Evolutionary conservation across 2,888 invertebrate species (phyloP).

Genomic region (Amaurobius ferox): DNA sequence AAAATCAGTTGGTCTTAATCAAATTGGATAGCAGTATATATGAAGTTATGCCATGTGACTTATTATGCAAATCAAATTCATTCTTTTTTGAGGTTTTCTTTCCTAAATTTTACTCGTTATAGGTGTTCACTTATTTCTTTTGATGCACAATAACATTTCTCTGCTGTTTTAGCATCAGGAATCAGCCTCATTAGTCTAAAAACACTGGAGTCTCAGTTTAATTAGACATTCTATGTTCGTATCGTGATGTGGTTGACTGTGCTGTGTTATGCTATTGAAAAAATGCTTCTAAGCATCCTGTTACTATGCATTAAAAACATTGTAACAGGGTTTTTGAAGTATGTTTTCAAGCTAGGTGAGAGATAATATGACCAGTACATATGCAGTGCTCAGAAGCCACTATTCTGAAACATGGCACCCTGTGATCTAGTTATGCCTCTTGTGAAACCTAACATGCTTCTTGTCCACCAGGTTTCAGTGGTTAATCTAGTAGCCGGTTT

Average conservation of each 20-base stretch:
- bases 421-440: conserved; percentile 11
- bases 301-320: neutral
- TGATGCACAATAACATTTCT: neutral
- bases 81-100: too few relatives aligned
- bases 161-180: neutral
- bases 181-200: conserved; percentile 18
- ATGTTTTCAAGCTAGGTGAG: conserved; percentile 50
- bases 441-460: conserved; percentile 55
- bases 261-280: conserved; percentile 20
- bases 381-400: conserved; percentile 49
- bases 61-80: too few relatives aligned
- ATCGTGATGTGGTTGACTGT: conserved; percentile 38
- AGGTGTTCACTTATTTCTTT: neutral
- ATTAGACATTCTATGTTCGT: conserved; percentile 46
- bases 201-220: conserved; percentile 48
- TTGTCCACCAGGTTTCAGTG: conserved; percentile 85
- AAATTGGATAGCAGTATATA: too few relatives aligned
- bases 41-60: too few relatives aligned
- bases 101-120: neutral
- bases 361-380: conserved; percentile 43
- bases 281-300: conserved; percentile 17
- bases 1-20: too few relatives aligned
- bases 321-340: neutral
- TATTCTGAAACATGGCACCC: conserved; percentile 13
- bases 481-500: conserved; percentile 91